These are phyloP conservation scores for Plutella xylostella DNA, from an alignment of 2,888 invertebrate species.

Conservation along the genomic window DNA sequence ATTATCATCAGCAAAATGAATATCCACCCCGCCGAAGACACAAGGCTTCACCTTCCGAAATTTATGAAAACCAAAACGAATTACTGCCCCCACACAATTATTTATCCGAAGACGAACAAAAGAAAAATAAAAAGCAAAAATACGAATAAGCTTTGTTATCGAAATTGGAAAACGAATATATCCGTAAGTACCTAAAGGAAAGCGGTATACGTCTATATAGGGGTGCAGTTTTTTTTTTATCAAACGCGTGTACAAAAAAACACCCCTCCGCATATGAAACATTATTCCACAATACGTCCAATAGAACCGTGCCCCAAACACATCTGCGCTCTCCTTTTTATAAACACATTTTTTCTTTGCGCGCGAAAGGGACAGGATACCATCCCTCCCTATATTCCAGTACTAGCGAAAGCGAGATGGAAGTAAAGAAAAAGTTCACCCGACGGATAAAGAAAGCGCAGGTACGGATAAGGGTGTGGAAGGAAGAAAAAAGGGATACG, in stretches of 20 bases:
- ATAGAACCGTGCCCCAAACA: constrained; percentile 49
- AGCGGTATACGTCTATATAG: constrained; percentile 38
- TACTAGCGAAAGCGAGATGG: constrained; percentile 37
- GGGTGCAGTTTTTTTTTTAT: constrained; percentile 52
- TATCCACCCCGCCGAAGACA: constrained; percentile 28
- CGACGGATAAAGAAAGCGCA: constrained; percentile 67
- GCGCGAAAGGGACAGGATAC: constrained; percentile 31
- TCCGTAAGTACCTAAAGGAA: constrained; percentile 55
- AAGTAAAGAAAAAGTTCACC: constrained; percentile 57
- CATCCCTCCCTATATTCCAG: background rate
- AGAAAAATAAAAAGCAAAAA: constrained; percentile 29
- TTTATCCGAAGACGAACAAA: constrained; percentile 38
- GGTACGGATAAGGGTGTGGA: constrained; percentile 68
- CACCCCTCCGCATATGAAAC: constrained; percentile 61
- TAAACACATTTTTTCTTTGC: constrained; percentile 64
- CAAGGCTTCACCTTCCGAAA: constrained; percentile 26
- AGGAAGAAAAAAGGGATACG: constrained; percentile 66
- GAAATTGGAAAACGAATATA: constrained; percentile 62
- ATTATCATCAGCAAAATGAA: too few relatives aligned
- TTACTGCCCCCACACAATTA: constrained; percentile 43
- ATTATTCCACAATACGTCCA: constrained; percentile 60
- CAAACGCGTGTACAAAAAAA: constrained; percentile 48
- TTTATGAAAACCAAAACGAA: constrained; percentile 32
- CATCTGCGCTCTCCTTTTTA: constrained; percentile 56
- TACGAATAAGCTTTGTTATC: constrained; percentile 59